Conservation (phyloP, 2,113 vertebrate species). For the Dermatemys mawii region DNA sequence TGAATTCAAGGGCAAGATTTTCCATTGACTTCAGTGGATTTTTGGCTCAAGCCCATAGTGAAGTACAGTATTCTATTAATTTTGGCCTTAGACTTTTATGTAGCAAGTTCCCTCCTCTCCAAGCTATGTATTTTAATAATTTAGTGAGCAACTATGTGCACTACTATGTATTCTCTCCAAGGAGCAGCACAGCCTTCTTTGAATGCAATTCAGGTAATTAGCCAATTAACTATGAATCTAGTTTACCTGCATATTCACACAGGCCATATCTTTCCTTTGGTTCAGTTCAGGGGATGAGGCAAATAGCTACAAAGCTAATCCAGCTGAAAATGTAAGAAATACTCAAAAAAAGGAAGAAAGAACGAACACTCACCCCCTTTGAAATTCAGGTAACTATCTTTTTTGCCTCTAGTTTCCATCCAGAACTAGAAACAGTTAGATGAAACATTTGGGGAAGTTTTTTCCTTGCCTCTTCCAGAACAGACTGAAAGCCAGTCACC, state of each 20-base stretch:
- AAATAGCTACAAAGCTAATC: not conserved
- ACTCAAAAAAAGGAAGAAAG: too few species aligned
- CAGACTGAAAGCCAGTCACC: not conserved
- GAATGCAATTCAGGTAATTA: not conserved
- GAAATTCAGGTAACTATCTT: not conserved
- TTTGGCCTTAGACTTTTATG: not conserved
- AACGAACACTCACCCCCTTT: not conserved
- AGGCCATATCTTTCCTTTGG: not conserved
- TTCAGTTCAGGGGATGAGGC: not conserved
- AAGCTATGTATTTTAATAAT: conserved; percentile 29
- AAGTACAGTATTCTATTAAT: not conserved
- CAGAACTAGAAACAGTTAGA: not conserved
- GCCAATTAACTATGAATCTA: conserved; percentile 20
- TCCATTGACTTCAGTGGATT: not conserved
- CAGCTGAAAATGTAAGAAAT: not conserved
- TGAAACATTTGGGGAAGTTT: not conserved
- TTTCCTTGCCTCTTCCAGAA: not conserved
- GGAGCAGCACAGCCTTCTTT: not conserved
- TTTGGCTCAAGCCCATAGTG: not conserved
- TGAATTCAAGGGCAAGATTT: not conserved
- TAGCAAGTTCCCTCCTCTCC: conserved; percentile 7
- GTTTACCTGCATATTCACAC: not conserved
- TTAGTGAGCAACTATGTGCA: conserved; percentile 9
- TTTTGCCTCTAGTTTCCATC: not conserved
- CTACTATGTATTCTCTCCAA: not conserved